These are phyloP conservation scores for Hydrolagus affinis DNA, from an alignment of 2,113 vertebrate genomes.

Conservation along the genomic window DNA sequence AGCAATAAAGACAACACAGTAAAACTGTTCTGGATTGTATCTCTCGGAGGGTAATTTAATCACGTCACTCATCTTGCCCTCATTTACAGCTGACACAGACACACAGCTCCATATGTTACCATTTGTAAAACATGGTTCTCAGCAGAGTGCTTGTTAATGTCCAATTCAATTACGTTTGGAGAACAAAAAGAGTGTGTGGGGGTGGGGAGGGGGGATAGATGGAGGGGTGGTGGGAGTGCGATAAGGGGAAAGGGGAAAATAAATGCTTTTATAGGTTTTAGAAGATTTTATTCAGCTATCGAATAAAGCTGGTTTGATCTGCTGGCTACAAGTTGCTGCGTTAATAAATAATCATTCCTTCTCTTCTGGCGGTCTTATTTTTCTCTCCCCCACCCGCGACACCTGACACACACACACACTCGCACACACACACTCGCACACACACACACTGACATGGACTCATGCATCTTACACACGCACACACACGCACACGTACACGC, in stretches of 20 bases:
- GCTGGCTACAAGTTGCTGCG: background rate
- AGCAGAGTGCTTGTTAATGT: slow-evolving; percentile 10
- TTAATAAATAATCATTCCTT: background rate
- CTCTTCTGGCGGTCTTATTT: background rate
- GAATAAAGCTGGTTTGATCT: slow-evolving; percentile 15
- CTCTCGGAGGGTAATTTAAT: background rate
- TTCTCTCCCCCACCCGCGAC: background rate
- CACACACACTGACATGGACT: background rate
- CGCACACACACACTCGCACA: background rate
- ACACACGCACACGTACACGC: no score
- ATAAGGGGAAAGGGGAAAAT: background rate
- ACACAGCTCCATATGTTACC: background rate
- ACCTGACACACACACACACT: background rate
- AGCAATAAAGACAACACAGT: background rate
- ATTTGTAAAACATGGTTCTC: background rate
- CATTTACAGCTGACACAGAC: background rate
- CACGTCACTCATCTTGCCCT: background rate
- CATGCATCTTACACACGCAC: no score
- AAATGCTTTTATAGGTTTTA: background rate
- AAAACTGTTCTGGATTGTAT: slow-evolving; percentile 30
- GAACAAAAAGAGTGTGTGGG: no score
- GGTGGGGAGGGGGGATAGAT: no score
- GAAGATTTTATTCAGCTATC: slow-evolving; percentile 16
- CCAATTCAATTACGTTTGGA: background rate
- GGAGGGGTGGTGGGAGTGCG: no score